Evolutionary conservation across 2,797 vertebrate species (phyloP).

Genomic region (Gymnoscopelus braueri): DNA sequence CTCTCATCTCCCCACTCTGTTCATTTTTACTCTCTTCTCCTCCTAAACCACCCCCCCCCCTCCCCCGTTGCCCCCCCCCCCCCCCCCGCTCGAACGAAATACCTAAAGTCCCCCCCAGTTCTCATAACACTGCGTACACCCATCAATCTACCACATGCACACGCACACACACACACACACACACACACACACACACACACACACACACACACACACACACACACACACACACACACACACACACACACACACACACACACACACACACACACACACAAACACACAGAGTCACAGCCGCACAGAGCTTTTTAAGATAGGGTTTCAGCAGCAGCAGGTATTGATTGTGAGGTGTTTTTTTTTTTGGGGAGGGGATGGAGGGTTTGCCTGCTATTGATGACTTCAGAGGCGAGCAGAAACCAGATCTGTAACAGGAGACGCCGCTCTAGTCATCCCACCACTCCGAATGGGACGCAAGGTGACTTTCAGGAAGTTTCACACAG

Average conservation of each 20-base stretch:
- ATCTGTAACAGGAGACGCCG: conserved; percentile 65
- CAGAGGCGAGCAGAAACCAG: conserved; percentile 68
- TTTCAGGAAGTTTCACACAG: conserved; percentile 64
- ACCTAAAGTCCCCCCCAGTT: too few species aligned
- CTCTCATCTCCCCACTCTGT: too few species aligned
- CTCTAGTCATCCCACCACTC: conserved; percentile 45
- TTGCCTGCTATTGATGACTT: conserved; percentile 56
- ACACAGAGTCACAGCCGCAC: not conserved
- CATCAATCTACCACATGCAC: too few species aligned
- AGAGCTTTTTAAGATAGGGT: conserved; percentile 37
- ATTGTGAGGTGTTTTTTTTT: conserved; percentile 31
- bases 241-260: conserved; percentile 15
- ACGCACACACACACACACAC: too few species aligned
- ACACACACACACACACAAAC: not conserved
- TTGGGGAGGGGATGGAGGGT: conserved; percentile 22
- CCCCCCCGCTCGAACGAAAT: too few species aligned
- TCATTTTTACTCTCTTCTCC: too few species aligned
- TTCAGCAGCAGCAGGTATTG: conserved; percentile 55
- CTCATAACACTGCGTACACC: too few species aligned
- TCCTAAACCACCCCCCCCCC: too few species aligned
- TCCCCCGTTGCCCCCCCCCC: too few species aligned
- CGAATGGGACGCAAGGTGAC: conserved; percentile 67
- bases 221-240: not conserved
- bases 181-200: conserved; percentile 17
- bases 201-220: not conserved